Percentiles rank a stretch among this genome's conserved stretches.
Conservation (phyloP, 2,113 vertebrate species). For the Tachycineta bicolor region DNA sequence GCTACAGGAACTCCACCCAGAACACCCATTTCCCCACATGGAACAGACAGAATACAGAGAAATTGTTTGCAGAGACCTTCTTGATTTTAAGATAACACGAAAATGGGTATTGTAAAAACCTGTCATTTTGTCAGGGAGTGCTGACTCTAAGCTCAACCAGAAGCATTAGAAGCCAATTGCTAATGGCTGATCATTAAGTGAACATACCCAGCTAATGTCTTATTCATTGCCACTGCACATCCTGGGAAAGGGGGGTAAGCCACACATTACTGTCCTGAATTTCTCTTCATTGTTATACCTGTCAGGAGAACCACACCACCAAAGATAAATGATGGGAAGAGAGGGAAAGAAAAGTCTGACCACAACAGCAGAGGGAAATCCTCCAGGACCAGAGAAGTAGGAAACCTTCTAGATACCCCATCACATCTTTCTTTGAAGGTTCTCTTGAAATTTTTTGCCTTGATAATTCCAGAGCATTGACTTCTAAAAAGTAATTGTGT, state of each 20-base stretch:
- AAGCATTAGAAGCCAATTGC: neutral
- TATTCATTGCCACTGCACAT: neutral
- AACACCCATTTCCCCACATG: neutral
- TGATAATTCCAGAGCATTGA: neutral
- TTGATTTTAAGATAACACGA: neutral
- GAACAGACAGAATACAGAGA: neutral
- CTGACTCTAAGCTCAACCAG: neutral
- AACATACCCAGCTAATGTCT: neutral
- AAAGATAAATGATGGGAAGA: neutral
- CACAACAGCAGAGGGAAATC: neutral
- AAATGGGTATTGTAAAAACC: neutral
- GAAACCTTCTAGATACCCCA: rapidly evolving
- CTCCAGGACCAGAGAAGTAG: neutral
- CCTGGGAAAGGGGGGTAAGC: neutral
- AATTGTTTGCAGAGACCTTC: neutral
- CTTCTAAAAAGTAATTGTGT: neutral
- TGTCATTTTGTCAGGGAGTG: rapidly evolving
- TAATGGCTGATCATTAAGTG: neutral
- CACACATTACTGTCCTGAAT: neutral
- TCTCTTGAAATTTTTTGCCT: neutral
- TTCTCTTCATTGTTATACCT: neutral
- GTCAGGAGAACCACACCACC: neutral
- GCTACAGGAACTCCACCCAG: neutral
- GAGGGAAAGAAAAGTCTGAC: neutral
- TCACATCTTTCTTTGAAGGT: neutral